Evolutionary conservation across 2,797 vertebrate genomes (phyloP).

Genomic region (Lophius americanus): DNA sequence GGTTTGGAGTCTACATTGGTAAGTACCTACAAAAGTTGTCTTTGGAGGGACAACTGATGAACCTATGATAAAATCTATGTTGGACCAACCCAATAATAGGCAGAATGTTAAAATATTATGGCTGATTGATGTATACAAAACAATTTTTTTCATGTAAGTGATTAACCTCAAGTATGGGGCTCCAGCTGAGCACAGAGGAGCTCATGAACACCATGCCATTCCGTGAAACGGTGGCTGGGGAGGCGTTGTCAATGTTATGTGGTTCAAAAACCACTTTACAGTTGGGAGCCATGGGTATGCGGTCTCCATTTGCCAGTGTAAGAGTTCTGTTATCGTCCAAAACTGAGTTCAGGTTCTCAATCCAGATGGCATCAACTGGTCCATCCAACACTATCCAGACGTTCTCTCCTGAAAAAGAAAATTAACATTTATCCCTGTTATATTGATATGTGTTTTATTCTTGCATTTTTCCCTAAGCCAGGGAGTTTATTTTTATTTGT

Average conservation of each 20-base stretch:
- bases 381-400: constrained; percentile 98
- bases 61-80: too few species aligned
- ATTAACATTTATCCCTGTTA: constrained; percentile 1
- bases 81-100: too few species aligned
- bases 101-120: too few species aligned
- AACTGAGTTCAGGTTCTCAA: constrained; percentile 98
- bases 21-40: too few species aligned
- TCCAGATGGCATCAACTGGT: constrained; percentile 98
- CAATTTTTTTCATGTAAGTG: background rate
- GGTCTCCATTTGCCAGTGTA: constrained; percentile 94
- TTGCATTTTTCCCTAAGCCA: too few species aligned
- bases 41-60: too few species aligned
- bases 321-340: constrained; percentile 97
- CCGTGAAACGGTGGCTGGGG: constrained; percentile 95
- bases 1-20: too few species aligned
- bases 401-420: constrained; percentile 86
- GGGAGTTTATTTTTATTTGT: too few species aligned
- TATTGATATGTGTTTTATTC: background rate
- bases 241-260: constrained; percentile 97
- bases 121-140: too few species aligned
- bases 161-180: constrained; percentile 91
- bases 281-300: constrained; percentile 96
- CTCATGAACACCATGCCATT: constrained; percentile 99
- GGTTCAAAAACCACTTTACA: constrained; percentile 98
- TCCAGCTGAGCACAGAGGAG: constrained; percentile 93